Percentiles rank a stretch among this genome's conserved stretches.
phyloP scores from a whole-genome alignment of 2,113 vertebrate genomes.

The Diadophis punctatus region DNA sequence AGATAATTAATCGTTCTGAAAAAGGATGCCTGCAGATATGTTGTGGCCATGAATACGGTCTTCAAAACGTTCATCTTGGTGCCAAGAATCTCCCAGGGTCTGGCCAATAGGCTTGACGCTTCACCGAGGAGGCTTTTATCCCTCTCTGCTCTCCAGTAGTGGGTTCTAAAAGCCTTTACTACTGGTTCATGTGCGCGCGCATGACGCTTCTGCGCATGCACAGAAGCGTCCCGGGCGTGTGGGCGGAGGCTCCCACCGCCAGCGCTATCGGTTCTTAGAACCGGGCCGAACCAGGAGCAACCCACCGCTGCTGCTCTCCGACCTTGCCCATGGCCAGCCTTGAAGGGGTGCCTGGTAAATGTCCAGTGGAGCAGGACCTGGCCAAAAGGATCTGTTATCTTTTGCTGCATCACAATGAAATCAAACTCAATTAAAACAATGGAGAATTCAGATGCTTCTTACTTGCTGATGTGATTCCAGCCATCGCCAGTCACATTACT shows the following conservation, averaged over 20 bases:
- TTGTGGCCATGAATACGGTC: neutral
- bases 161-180: too few relatives aligned
- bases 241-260: too few relatives aligned
- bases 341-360: neutral
- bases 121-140: neutral
- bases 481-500: neutral
- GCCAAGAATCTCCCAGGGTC: neutral
- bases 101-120: neutral
- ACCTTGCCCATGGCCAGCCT: neutral
- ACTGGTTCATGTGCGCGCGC: too few relatives aligned
- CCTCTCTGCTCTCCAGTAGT: too few relatives aligned
- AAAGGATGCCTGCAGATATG: neutral
- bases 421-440: neutral
- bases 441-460: neutral
- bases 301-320: too few relatives aligned
- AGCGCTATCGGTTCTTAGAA: too few relatives aligned
- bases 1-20: neutral
- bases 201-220: too few relatives aligned
- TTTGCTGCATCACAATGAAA: neutral
- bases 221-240: too few relatives aligned
- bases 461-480: neutral
- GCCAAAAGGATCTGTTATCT: neutral
- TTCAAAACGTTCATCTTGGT: neutral
- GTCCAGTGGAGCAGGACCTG: neutral
- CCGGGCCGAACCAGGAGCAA: too few relatives aligned